phyloP scores from a whole-genome alignment of 2,888 invertebrate genomes.

The Tinea semifulvella region DNA sequence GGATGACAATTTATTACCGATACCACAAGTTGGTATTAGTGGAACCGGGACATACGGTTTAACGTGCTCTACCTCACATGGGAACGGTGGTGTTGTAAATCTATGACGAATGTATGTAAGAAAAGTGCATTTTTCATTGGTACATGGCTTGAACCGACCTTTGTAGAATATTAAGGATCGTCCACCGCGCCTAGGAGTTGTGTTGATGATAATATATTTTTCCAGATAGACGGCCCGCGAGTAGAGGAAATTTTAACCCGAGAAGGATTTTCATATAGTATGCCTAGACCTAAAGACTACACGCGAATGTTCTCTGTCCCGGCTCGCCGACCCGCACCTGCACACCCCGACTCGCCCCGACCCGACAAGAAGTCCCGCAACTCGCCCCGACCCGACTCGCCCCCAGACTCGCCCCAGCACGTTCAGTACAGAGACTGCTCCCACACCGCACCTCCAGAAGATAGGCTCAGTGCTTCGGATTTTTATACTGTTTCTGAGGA shows the following conservation, averaged over 20 bases:
- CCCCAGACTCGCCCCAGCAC: slow-evolving; percentile 14
- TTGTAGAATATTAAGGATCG: too few relatives aligned
- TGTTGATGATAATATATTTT: too few relatives aligned
- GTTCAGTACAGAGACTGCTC: slow-evolving; percentile 39
- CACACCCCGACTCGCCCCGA: slow-evolving; percentile 52
- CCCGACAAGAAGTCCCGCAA: slow-evolving; percentile 56
- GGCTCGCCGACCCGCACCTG: slow-evolving; percentile 47
- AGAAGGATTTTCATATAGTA: slow-evolving; percentile 66
- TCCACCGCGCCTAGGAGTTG: too few relatives aligned
- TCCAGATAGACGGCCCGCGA: slow-evolving; percentile 29
- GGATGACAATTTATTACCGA: too few relatives aligned
- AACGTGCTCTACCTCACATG: too few relatives aligned
- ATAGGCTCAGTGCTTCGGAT: slow-evolving; percentile 56
- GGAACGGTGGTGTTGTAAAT: too few relatives aligned
- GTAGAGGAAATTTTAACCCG: slow-evolving; percentile 46
- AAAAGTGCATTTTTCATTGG: too few relatives aligned
- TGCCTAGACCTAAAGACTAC: slow-evolving; percentile 66
- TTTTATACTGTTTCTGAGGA: slow-evolving; percentile 59
- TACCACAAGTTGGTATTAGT: too few relatives aligned
- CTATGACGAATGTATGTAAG: too few relatives aligned
- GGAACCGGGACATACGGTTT: too few relatives aligned
- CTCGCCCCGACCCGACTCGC: slow-evolving; percentile 15
- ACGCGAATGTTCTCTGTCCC: slow-evolving; percentile 61
- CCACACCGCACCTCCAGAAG: slow-evolving; percentile 27
- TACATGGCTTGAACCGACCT: too few relatives aligned